phyloP scores from a whole-genome alignment of 2,113 vertebrate species.

The Propithecus coquereli region DNA sequence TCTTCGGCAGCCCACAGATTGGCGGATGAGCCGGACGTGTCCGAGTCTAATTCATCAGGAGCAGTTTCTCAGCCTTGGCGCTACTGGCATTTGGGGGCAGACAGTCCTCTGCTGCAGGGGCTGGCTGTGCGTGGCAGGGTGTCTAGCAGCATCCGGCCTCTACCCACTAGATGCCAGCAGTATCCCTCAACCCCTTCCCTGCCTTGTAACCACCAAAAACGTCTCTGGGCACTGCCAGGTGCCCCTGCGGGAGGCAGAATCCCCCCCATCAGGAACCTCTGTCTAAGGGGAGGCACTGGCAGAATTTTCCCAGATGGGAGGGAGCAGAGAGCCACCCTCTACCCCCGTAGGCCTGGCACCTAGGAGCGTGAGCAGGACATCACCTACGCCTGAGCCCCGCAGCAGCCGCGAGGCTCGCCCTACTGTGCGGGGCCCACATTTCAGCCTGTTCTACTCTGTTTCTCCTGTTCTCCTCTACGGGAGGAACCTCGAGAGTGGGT shows the following conservation, averaged over 20 bases:
- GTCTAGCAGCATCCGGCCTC: background rate
- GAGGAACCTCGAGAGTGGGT: accelerated
- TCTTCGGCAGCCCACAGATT: background rate
- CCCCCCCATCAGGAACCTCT: background rate
- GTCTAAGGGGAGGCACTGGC: background rate
- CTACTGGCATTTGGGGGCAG: accelerated
- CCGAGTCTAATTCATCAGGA: accelerated
- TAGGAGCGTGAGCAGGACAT: accelerated
- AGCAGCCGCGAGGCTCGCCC: accelerated
- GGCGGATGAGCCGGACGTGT: accelerated
- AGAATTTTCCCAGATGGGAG: background rate
- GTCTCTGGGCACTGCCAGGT: background rate
- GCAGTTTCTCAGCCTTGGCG: accelerated
- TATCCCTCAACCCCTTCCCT: accelerated
- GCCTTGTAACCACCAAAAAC: accelerated
- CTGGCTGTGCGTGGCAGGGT: accelerated
- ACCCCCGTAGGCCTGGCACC: accelerated
- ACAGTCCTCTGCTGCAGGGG: accelerated
- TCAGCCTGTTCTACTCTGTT: too few relatives aligned
- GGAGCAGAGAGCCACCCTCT: background rate
- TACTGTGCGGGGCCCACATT: accelerated
- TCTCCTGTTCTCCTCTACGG: accelerated
- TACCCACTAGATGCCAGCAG: accelerated
- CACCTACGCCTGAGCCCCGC: background rate
- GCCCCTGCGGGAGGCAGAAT: background rate